phyloP scores from a whole-genome alignment of 2,888 invertebrate species.

The Lamellibrachia satsuma region DNA sequence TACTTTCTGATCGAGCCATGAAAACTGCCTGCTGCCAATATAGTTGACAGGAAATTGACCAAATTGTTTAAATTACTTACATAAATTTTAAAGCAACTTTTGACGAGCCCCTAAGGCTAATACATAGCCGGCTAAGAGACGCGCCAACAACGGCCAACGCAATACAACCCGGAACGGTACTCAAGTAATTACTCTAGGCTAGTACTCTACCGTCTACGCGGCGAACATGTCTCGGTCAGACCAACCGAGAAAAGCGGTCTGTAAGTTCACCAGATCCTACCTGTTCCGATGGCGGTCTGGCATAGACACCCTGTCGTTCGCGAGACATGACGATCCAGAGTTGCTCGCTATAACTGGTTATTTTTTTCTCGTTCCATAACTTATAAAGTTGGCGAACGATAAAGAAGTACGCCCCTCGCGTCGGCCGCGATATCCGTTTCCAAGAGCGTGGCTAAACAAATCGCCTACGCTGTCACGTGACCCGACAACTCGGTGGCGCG shows the following conservation, averaged over 20 bases:
- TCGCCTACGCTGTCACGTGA: neutral
- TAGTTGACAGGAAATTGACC: too few relatives aligned
- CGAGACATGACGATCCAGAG: neutral
- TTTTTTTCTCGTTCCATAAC: slow-evolving; percentile 10
- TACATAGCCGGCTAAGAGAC: neutral
- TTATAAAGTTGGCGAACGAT: neutral
- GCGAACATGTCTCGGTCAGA: neutral
- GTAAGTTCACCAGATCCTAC: neutral
- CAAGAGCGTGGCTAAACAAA: slow-evolving; percentile 6
- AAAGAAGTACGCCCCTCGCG: neutral
- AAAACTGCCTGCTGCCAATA: too few relatives aligned
- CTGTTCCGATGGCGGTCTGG: neutral
- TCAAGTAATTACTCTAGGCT: neutral
- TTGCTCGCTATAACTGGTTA: neutral
- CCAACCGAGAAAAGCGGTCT: too few relatives aligned
- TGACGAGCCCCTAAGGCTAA: too few relatives aligned
- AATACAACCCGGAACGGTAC: neutral
- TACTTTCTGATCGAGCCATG: too few relatives aligned
- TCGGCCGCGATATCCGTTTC: neutral
- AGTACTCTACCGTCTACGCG: neutral
- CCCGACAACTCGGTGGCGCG: neutral
- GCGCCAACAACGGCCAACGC: neutral
- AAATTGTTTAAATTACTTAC: too few relatives aligned
- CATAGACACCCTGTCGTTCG: neutral
- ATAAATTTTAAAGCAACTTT: too few relatives aligned